Percentiles rank a stretch among this genome's conserved stretches.
Evolutionary conservation across 2,888 invertebrate species (phyloP).

Genomic region (Pasiphila rectangulata): DNA sequence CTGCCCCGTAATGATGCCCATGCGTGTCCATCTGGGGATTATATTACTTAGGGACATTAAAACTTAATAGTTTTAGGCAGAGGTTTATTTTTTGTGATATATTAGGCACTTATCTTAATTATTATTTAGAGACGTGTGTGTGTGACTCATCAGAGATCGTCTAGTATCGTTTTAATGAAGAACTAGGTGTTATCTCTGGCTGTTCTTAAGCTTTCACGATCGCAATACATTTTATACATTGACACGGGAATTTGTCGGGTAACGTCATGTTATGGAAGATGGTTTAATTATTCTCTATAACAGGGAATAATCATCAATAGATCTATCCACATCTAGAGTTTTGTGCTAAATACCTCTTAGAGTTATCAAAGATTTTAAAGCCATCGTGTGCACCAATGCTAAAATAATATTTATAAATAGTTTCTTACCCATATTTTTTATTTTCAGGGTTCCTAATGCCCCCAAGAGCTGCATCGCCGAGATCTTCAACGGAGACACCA

Average conservation of each 20-base stretch:
- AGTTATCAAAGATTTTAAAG: too few relatives aligned
- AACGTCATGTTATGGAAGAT: too few relatives aligned
- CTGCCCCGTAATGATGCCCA: slow-evolving; percentile 48
- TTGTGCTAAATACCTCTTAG: too few relatives aligned
- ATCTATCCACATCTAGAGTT: too few relatives aligned
- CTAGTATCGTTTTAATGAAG: background rate
- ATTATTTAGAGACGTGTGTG: background rate
- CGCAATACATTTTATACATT: too few relatives aligned
- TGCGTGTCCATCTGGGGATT: slow-evolving; percentile 46
- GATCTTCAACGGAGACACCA: slow-evolving; percentile 72
- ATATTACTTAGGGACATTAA: slow-evolving; percentile 26
- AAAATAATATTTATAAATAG: too few relatives aligned
- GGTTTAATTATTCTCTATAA: too few relatives aligned
- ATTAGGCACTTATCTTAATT: background rate
- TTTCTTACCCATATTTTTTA: slow-evolving; percentile 3
- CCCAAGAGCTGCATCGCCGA: slow-evolving; percentile 82
- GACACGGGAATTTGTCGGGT: too few relatives aligned
- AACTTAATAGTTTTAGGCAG: slow-evolving; percentile 25
- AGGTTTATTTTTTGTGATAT: slow-evolving; percentile 1
- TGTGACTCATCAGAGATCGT: slow-evolving; percentile 1
- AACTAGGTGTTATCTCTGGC: background rate
- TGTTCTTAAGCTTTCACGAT: background rate
- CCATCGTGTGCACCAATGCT: too few relatives aligned
- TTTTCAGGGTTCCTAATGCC: slow-evolving; percentile 81
- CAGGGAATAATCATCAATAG: too few relatives aligned